Base-by-base conservation (phyloP, 2,113 vertebrate genomes). In the Vireo altiloquus region DNA sequence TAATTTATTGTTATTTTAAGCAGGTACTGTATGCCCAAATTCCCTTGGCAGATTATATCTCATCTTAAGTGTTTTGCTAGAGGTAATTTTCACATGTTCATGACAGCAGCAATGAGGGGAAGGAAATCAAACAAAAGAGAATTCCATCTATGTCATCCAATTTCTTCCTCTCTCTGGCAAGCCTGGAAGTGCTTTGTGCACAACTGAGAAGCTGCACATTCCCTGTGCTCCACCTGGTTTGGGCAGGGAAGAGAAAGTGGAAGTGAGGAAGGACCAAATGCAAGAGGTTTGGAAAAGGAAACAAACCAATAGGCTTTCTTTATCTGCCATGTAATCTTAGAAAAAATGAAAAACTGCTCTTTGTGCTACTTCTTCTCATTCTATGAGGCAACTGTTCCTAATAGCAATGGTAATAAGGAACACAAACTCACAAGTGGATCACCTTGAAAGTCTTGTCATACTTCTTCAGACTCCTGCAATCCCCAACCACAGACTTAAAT, bases 1-100 rank as follows among this genome's bases (percentile, higher is more conserved):
- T 95, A 90, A 95, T 93, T 95, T 94, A 95, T 85, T 93, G 92
- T 96, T 94, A 93, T 93, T 96, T 95, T 96, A 96, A 96, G 85
- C 76, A 96, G 95, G 82, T 93, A 93, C 76, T 90, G 33, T 25
- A 61, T 68, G 92, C 88, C 64, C 87, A 91, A 94, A 92, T 89
- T 87, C 94, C 95, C 91, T 71, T 75, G 88, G 95, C 79, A 96
- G 93, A 95, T 94, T 89, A 53, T 77, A 94, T 91, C 87, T 95
- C 93, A 84, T 49, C 19, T 90, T 93, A 90, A 95, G 83, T 95
- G 88, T 86, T 96, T 90, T 57, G 90, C 92, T 94, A 65, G 92
- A 86, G 86, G 88, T 96, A 94, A 93, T 94, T 93, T 92, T 92
- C 72, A 83, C 52, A 14, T 92, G 85, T 78, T 95, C 90, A 53